A percentile compares a stretch with the other conserved stretches of the same genome.
phyloP scores from a whole-genome alignment of 2,113 vertebrate species.

The Syngnathus scovelli region DNA sequence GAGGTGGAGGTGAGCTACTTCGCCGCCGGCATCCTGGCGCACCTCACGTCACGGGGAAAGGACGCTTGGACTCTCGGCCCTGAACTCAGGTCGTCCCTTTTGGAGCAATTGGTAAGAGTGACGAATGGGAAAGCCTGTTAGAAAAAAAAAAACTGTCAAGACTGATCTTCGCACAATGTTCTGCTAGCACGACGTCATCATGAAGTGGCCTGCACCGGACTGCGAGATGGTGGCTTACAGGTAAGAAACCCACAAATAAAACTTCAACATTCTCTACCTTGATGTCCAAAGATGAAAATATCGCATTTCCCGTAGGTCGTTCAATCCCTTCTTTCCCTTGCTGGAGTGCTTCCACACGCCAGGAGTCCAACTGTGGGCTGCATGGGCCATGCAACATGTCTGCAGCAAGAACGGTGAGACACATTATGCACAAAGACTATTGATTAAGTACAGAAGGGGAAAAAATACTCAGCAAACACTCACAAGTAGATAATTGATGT shows the following conservation, averaged over 20 bases:
- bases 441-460: too few species aligned
- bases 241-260: slow-evolving; percentile 56
- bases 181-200: slow-evolving; percentile 85
- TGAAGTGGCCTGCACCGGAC: slow-evolving; percentile 93
- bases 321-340: slow-evolving; percentile 95
- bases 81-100: slow-evolving; percentile 79
- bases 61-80: slow-evolving; percentile 85
- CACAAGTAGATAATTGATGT: background rate
- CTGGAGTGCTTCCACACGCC: slow-evolving; percentile 94
- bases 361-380: slow-evolving; percentile 96
- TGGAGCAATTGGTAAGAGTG: slow-evolving; percentile 84
- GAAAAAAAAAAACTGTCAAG: background rate
- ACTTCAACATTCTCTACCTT: too few species aligned
- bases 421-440: background rate
- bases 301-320: slow-evolving; percentile 75
- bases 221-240: slow-evolving; percentile 99
- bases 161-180: slow-evolving; percentile 27
- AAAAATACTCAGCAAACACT: too few species aligned
- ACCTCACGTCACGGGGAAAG: slow-evolving; percentile 92
- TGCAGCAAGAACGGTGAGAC: slow-evolving; percentile 96
- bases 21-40: slow-evolving; percentile 94
- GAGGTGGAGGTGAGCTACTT: slow-evolving; percentile 99
- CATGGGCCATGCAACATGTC: slow-evolving; percentile 99
- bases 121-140: background rate
- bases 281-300: background rate